Evolutionary conservation across 1,140 invertebrate species (phyloP).

Genomic region (Heliconius congener): DNA sequence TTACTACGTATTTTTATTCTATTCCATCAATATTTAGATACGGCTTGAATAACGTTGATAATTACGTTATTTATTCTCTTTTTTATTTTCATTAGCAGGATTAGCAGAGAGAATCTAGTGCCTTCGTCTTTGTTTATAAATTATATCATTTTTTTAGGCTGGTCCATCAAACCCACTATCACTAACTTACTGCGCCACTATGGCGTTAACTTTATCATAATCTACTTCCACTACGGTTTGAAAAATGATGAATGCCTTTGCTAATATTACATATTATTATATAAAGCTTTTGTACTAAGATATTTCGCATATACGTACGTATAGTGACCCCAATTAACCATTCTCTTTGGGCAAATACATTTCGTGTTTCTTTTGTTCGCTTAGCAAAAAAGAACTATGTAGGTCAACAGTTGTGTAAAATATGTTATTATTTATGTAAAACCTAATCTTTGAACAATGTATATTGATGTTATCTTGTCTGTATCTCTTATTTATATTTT

Average conservation of each 20-base stretch:
- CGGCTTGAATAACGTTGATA: no score
- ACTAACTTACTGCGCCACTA: no score
- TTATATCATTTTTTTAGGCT: no score
- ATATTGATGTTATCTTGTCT: no score
- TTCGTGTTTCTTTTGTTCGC: constrained; percentile 13
- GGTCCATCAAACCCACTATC: no score
- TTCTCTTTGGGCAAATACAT: constrained; percentile 12
- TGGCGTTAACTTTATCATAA: not conserved
- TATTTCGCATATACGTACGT: not conserved
- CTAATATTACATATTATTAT: not conserved
- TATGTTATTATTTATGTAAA: constrained; percentile 1
- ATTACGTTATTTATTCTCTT: no score
- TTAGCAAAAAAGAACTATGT: constrained; percentile 5
- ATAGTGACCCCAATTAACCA: constrained; percentile 13
- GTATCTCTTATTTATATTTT: no score
- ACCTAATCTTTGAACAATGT: not conserved
- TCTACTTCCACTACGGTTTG: not conserved
- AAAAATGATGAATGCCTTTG: not conserved
- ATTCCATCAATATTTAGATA: no score
- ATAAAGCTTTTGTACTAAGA: not conserved
- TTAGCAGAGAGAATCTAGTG: no score
- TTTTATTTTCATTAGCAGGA: no score
- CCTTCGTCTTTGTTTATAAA: no score
- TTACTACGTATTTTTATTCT: no score
- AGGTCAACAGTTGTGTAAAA: not conserved